Base-by-base conservation (phyloP, 2,113 vertebrate genomes). In the Xiphophorus hellerii region DNA sequence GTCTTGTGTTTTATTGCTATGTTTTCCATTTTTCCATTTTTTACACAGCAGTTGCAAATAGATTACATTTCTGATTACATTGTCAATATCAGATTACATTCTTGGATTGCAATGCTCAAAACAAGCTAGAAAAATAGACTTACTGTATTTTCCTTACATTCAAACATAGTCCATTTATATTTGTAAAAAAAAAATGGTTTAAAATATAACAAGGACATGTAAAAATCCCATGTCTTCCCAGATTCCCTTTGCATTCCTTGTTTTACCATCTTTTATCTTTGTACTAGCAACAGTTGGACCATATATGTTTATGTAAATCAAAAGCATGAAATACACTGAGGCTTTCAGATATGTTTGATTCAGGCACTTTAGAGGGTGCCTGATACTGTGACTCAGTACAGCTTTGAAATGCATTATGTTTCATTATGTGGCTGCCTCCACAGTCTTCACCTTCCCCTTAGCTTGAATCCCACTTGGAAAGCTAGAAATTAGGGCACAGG, bases 401-500 rank as follows among this genome's bases (percentile, higher is more conserved):
- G 42, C 71, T 84, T 80, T 76, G 66, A 86, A 82, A 81, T 79
- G 61, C 73, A 76, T 90, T 89, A 77, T 85, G 58, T 88, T 86
- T 92, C 84, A 85, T 88, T 88, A 67, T 66, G 63, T 62, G 79
- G 63, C 87, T 82, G 91, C 78, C 73, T 81, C 84, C 79, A 75
- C 82, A 83, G 88, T 80, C 62, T 79, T 91, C 90, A 92, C 90
- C 81, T 92, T 87, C 84, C 78, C 89, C 87, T 91, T 89, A 90
- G 86, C 80, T 84, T 69, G 69, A 81, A 87, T 93, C 89, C 89
- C 90, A 85, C 76, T 85, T 88, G 88, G 82, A 90, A 82, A 85
- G 71, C 60, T 86, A 68, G 76, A 91, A 93, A 93, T 93, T 91
- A 91, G 92, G 92, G 75, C 93, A 93, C 62, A 42, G 2, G 64